Evolutionary conservation across 1,140 invertebrate species (phyloP).

Genomic region (Drosophila ironensis): DNA sequence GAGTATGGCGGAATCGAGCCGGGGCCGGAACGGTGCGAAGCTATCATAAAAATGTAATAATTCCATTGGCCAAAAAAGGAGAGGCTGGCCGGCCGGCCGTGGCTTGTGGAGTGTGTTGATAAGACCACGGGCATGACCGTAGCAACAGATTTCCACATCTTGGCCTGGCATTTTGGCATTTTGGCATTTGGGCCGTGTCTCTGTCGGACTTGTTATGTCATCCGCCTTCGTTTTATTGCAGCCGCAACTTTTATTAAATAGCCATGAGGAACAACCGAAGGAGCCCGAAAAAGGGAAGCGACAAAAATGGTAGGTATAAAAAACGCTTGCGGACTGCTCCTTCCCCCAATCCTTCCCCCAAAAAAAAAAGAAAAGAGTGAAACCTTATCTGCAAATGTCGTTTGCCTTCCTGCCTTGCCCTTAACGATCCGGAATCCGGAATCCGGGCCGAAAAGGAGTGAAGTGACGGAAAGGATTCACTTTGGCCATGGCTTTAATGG

Average conservation of each 20-base stretch:
- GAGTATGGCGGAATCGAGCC: not conserved
- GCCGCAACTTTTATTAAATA: conserved; percentile 77
- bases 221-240: conserved; percentile 65
- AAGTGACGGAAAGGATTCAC: conserved; percentile 56
- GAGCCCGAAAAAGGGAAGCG: conserved; percentile 5
- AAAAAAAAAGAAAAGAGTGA: conserved; percentile 28
- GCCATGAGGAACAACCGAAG: conserved; percentile 39
- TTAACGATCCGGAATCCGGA: conserved; percentile 18
- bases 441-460: conserved; percentile 4
- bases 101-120: conserved; percentile 58
- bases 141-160: conserved; percentile 65
- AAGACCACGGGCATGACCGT: conserved; percentile 40
- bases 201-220: conserved; percentile 28
- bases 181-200: conserved; percentile 3
- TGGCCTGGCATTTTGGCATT: not conserved
- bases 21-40: not conserved
- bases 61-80: conserved; percentile 60
- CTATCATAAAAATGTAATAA: conserved; percentile 70
- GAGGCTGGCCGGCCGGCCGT: conserved; percentile 1
- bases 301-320: not conserved
- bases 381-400: conserved; percentile 72
- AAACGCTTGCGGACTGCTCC: conserved; percentile 29
- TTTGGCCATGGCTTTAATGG: conserved; percentile 59
- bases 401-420: conserved; percentile 37
- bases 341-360: too few species aligned